Percentiles rank a stretch among this genome's conserved stretches.
These are phyloP conservation scores for Bimastos eiseni DNA, from an alignment of 2,888 invertebrate genomes.

Conservation along the genomic window DNA sequence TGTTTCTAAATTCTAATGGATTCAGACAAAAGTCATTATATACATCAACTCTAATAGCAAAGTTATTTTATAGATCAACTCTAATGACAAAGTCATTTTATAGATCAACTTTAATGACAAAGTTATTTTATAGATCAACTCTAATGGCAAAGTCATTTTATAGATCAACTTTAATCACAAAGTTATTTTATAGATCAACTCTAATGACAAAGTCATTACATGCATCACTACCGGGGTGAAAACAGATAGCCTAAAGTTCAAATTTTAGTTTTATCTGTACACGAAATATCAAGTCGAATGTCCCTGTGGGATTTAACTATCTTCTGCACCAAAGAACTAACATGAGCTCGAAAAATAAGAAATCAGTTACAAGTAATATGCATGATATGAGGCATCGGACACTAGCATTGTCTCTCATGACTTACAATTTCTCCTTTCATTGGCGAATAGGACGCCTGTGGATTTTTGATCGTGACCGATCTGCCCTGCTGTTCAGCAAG, in stretches of 20 bases:
- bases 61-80: too few species aligned
- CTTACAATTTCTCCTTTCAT: constrained; percentile 26
- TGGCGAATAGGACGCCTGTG: not conserved
- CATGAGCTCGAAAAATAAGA: not conserved
- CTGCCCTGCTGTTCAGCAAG: constrained; percentile 46
- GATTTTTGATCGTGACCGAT: constrained; percentile 29
- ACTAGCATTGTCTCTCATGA: not conserved
- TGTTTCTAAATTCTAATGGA: too few species aligned
- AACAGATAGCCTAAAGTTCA: not conserved
- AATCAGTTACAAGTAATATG: not conserved
- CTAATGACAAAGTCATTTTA: too few species aligned
- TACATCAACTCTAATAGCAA: too few species aligned
- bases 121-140: too few species aligned
- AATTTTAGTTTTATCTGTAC: not conserved
- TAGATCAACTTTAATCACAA: too few species aligned
- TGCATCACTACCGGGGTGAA: too few species aligned
- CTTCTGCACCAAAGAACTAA: not conserved
- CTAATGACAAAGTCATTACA: too few species aligned
- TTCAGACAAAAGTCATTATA: too few species aligned
- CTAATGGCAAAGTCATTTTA: too few species aligned
- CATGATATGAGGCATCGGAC: not conserved
- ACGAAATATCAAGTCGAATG: not conserved
- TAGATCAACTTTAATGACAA: too few species aligned
- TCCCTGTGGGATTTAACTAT: not conserved
- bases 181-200: too few species aligned